A percentile compares a stretch with the other conserved stretches of the same genome.
Conservation (phyloP, 2,797 vertebrate genomes). For the Sebastes steindachneri region DNA sequence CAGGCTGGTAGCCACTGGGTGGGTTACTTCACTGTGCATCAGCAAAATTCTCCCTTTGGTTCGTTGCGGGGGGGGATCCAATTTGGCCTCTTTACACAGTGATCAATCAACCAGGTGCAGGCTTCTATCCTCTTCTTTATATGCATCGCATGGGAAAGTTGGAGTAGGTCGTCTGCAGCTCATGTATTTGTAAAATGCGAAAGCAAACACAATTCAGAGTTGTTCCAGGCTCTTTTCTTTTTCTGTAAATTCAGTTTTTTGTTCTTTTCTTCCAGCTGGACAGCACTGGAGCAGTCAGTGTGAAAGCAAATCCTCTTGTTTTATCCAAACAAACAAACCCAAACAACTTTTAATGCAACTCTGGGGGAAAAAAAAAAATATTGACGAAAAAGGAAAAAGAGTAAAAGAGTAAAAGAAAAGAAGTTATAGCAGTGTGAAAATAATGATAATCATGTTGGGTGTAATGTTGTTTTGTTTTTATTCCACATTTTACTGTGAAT, state of each 20-base stretch:
- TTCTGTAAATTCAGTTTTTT: conserved; percentile 11
- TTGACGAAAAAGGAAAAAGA: neutral
- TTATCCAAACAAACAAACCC: conserved; percentile 1
- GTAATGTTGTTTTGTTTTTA: conserved; percentile 1
- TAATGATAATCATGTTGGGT: conserved; percentile 1
- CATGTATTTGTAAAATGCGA: conserved; percentile 11
- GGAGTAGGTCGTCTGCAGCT: neutral
- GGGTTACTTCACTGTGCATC: conserved; percentile 8
- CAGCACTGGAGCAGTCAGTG: neutral
- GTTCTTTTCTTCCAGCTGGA: conserved; percentile 11
- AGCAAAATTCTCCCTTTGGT: conserved; percentile 25
- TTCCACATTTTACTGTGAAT: conserved; percentile 12
- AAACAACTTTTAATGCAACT: neutral
- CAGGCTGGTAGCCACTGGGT: conserved; percentile 8
- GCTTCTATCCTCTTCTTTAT: neutral
- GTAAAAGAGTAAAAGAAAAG: neutral
- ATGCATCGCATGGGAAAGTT: neutral
- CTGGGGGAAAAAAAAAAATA: neutral
- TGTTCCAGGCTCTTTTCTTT: neutral
- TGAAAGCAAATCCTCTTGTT: conserved; percentile 18
- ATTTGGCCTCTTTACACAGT: conserved; percentile 22
- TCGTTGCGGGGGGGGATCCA: neutral
- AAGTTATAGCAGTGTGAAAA: neutral
- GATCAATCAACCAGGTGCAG: conserved; percentile 32
- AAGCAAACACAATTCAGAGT: neutral